Base-by-base conservation (phyloP, 1,140 invertebrate species). In the Heliconius hermathena region DNA sequence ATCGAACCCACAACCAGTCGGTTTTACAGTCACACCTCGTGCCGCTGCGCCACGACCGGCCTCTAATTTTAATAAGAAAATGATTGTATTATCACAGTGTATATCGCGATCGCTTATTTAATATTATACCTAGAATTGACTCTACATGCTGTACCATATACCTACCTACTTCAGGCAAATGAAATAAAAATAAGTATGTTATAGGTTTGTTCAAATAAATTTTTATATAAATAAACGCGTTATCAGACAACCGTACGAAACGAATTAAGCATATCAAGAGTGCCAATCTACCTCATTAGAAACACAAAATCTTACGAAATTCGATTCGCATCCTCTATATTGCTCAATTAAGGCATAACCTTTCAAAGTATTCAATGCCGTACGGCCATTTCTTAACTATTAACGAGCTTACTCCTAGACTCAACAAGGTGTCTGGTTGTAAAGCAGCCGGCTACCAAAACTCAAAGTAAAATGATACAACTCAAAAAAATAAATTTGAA, bases 341-440 rank as follows among this genome's bases (percentile, higher is more conserved):
- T 73, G 75, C 75, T 76, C 71, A 74, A 81, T 81, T 78, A 78
- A 74, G 60, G 46, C 70, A 73, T 76, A 81, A 78, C 73, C 73
- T 81, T 81, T 81, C 80, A 78, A 78, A 73, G 70, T n/a, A 72
- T 81, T 81, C 80, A 78, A 81, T 76, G 76, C 73, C 74, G 75
- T 26, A 78, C 36, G 38, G 57, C 46, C 60, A 73, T 78, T 78
- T 81, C 77, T 78, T 33, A 81, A 81, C 72, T 82, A 83, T 86
- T 85, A 81, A 85, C 81, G 78, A 82, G 78, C 75, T 79, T 71
- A 82, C 84, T 84, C 83, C 85, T 86, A 88, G 87, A 85, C 87
- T 87, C 85, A 88, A 88, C 88, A 87, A 86, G 84, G 88, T 89
- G 85, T 89, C 86, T 87, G 83, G 83, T 88, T 83, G 80, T 86